Base-by-base conservation (phyloP, 2,797 vertebrate species). In the Melopsittacus undulatus region DNA sequence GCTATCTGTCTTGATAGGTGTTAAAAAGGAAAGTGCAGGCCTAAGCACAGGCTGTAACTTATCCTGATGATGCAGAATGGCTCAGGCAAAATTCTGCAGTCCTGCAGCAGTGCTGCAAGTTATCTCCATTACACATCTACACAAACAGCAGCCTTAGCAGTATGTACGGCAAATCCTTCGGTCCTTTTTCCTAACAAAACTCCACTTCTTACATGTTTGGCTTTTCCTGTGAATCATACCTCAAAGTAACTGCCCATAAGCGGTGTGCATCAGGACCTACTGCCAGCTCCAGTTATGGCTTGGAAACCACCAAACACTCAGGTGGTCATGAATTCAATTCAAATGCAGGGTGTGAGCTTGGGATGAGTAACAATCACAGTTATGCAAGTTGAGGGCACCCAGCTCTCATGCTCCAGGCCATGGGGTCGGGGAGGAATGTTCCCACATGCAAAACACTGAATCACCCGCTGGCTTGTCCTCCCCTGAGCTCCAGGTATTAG, bases 381-480 rank as follows among this genome's bases (percentile, higher is more conserved):
- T 75, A 30, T 42, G 84, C 30, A 54, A 83, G 73, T 27, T 23
- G 29, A 81, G 79, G 57, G 86, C 72, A 54, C 11, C 34, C 79
- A 79, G 83, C 54, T 67, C 83, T 88, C 72, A 54, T 1, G 13
- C 79, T 87, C 72, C 75, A 70, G 67, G 24, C 89, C 79, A 46
- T 1, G 4, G 73, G 76, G 52, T 51, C 11, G 0, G 57, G 36
- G 43, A 92, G 69, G 73, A 86, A 86, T 32, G 62, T 78, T 91
- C 81, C 81, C 87, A 92, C 87, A 92, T 8, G 59, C 75, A 72
- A 72, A 75, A 76, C 85, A n/a, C 77, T 83, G 90, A 89, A 80
- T 46, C 92, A 93, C 64, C 42, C 9, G 7, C 24, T n/a, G 2
- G 62, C 74, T 21, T 19, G 49, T 45, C 85, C 63, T 79, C 62